phyloP scores from a whole-genome alignment of 1,140 invertebrate species.

The Sarcophaga bullata region DNA sequence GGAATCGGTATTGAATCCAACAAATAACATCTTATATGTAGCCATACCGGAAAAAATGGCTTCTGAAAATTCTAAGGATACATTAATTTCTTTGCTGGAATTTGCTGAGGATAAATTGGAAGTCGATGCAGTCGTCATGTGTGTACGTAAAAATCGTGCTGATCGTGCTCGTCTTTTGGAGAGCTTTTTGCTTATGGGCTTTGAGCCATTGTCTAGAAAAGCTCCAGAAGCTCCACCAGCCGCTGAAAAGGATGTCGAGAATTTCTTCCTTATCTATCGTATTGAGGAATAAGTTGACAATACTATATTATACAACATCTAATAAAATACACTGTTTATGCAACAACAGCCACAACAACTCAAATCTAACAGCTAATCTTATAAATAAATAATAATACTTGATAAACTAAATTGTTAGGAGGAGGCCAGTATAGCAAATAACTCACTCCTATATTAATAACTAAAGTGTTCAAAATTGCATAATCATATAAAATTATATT shows the following conservation, averaged over 20 bases:
- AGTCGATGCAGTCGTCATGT: slow-evolving; percentile 74
- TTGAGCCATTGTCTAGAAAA: slow-evolving; percentile 84
- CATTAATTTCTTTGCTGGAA: slow-evolving; percentile 91
- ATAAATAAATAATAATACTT: not conserved
- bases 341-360: slow-evolving; percentile 23
- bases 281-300: slow-evolving; percentile 61
- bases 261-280: slow-evolving; percentile 63
- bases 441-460: slow-evolving; percentile 42
- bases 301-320: not conserved
- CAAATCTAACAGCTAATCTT: slow-evolving; percentile 11
- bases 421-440: slow-evolving; percentile 44
- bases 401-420: not conserved
- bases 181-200: slow-evolving; percentile 97
- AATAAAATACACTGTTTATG: slow-evolving; percentile 14
- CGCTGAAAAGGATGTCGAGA: slow-evolving; percentile 65
- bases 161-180: slow-evolving; percentile 88
- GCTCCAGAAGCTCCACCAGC: slow-evolving; percentile 75
- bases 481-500: slow-evolving; percentile 44
- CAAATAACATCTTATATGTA: slow-evolving; percentile 81
- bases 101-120: slow-evolving; percentile 93
- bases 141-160: slow-evolving; percentile 83
- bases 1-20: slow-evolving; percentile 80
- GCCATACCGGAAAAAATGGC: slow-evolving; percentile 85
- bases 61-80: slow-evolving; percentile 90
- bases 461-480: slow-evolving; percentile 49